Evolutionary conservation across 2,797 vertebrate species (phyloP).

Genomic region (Coregonus sp.): DNA sequence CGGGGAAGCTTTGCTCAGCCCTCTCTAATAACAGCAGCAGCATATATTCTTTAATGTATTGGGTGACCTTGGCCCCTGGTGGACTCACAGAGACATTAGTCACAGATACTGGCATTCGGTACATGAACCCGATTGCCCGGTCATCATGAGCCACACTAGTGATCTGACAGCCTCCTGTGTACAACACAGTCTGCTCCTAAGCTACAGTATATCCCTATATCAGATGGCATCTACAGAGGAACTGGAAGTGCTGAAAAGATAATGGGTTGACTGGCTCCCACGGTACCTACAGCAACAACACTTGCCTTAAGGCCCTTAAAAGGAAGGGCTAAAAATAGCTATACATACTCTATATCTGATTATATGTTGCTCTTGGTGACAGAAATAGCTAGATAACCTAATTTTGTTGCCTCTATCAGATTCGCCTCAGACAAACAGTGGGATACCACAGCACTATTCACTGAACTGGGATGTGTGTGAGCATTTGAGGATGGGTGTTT

Average conservation of each 20-base stretch:
- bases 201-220: background rate
- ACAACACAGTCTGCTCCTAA: background rate
- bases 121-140: background rate
- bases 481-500: background rate
- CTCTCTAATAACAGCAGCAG: slow-evolving; percentile 23
- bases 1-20: slow-evolving; percentile 12
- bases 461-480: background rate
- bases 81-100: slow-evolving; percentile 44
- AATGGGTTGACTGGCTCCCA: background rate
- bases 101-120: slow-evolving; percentile 12
- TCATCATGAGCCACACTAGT: background rate
- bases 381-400: too few species aligned
- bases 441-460: background rate
- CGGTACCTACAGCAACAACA: background rate
- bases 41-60: slow-evolving; percentile 43
- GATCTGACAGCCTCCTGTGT: background rate
- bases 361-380: too few species aligned
- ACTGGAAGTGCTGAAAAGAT: background rate
- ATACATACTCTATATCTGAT: too few species aligned
- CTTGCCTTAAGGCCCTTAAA: background rate
- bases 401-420: background rate
- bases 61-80: slow-evolving; percentile 45
- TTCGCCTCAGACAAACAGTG: background rate
- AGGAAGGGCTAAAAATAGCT: background rate
- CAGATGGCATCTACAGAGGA: background rate